A percentile compares a stretch with the other conserved stretches of the same genome.
phyloP scores from a whole-genome alignment of 2,113 vertebrate genomes.

The Istiophorus platypterus region DNA sequence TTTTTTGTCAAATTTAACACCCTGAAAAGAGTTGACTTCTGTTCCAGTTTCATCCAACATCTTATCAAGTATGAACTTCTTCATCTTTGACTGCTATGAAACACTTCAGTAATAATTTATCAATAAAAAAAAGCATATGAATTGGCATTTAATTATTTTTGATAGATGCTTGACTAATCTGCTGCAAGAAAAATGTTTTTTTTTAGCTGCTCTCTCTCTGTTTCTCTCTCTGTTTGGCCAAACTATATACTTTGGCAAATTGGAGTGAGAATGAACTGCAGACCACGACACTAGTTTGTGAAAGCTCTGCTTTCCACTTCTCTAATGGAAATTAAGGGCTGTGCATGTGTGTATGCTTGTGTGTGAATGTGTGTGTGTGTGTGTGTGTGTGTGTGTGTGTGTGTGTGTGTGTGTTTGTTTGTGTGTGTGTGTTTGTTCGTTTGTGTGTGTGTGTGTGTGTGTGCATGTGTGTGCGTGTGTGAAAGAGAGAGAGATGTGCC shows the following conservation, averaged over 20 bases:
- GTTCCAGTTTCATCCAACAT: neutral
- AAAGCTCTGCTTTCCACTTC: constrained; percentile 71
- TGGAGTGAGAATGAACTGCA: constrained; percentile 78
- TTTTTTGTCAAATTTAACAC: neutral
- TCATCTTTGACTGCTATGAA: neutral
- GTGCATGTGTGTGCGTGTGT: constrained; percentile 4
- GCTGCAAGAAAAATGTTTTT: neutral
- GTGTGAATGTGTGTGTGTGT: constrained; percentile 14
- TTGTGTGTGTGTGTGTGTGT: constrained; percentile 20
- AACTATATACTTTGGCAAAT: constrained; percentile 67
- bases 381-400: constrained; percentile 13
- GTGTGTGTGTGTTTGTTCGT: constrained; percentile 10
- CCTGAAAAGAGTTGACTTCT: neutral
- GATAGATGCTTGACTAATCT: neutral
- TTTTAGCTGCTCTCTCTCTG: neutral
- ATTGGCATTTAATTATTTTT: neutral
- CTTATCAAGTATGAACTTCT: neutral
- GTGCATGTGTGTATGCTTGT: constrained; percentile 15
- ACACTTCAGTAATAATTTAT: neutral
- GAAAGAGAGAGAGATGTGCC: constrained; percentile 37
- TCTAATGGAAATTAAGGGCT: constrained; percentile 77
- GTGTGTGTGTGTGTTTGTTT: constrained; percentile 2
- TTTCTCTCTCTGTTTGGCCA: constrained; percentile 25
- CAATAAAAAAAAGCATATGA: neutral
- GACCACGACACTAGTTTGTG: constrained; percentile 75